Percentiles rank a stretch among this genome's conserved stretches.
These are phyloP conservation scores for Australoheros scitulus DNA, from an alignment of 2,113 vertebrate species.

Conservation along the genomic window DNA sequence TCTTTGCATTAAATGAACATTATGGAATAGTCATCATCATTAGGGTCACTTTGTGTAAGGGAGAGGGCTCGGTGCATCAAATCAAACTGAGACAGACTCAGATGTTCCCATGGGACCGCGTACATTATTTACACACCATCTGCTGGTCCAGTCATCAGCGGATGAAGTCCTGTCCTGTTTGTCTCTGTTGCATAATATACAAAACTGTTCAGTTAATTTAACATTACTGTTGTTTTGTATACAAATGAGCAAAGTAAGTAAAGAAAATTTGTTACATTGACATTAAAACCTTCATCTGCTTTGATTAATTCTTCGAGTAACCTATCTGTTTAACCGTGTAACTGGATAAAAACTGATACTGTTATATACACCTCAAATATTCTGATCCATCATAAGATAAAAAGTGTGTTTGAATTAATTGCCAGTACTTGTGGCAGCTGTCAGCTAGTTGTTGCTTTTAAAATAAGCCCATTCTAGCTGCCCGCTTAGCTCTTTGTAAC, in stretches of 20 bases:
- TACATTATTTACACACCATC: constrained; percentile 72
- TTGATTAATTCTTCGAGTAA: neutral
- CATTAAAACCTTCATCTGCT: neutral
- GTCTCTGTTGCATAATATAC: constrained; percentile 55
- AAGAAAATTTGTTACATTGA: neutral
- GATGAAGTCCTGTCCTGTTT: constrained; percentile 61
- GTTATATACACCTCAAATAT: neutral
- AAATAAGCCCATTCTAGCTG: neutral
- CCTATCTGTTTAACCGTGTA: neutral
- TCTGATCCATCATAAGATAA: neutral
- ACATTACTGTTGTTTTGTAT: constrained; percentile 22
- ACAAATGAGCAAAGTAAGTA: constrained; percentile 16
- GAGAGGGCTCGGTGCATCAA: constrained; percentile 32
- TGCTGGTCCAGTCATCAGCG: constrained; percentile 64
- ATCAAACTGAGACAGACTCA: constrained; percentile 47
- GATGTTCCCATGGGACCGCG: constrained; percentile 50
- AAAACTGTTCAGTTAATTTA: constrained; percentile 57
- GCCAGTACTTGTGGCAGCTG: neutral
- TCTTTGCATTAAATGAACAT: constrained; percentile 4
- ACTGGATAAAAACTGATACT: neutral
- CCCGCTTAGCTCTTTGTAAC: neutral
- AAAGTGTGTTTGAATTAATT: neutral
- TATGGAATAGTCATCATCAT: neutral
- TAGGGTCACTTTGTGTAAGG: constrained; percentile 41
- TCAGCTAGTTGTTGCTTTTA: neutral